These are phyloP conservation scores for Sinocyclocheilus maitianheensis DNA, from an alignment of 2,113 vertebrate genomes.

Conservation along the genomic window DNA sequence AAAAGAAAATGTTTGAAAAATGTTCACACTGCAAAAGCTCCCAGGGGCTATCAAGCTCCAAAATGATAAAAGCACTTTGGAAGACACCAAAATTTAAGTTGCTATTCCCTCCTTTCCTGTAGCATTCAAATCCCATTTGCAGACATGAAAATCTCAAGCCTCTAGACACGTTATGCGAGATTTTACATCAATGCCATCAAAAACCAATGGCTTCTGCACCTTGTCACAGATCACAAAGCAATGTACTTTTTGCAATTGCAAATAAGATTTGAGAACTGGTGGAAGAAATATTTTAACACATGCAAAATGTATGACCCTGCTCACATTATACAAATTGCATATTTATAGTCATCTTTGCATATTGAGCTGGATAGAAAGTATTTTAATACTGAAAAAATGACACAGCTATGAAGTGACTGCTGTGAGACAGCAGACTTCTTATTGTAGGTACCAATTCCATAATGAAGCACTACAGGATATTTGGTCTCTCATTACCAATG, in stretches of 20 bases:
- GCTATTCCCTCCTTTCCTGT: background rate
- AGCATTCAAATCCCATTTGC: no score
- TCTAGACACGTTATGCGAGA: background rate
- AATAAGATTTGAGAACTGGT: background rate
- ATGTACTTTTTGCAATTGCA: background rate
- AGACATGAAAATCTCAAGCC: background rate
- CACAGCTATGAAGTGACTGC: background rate
- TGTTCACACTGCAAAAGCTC: background rate
- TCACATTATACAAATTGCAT: background rate
- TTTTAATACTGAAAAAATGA: background rate
- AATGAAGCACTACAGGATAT: slow-evolving; percentile 3
- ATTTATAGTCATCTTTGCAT: background rate
- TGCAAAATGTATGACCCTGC: background rate
- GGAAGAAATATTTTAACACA: background rate
- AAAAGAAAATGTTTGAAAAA: background rate
- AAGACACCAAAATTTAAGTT: background rate
- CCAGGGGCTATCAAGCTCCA: background rate
- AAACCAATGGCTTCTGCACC: background rate
- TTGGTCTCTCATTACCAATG: background rate
- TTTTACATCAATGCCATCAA: background rate
- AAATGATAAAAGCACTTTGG: background rate
- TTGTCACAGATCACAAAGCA: background rate
- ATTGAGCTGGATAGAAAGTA: background rate
- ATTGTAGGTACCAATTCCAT: background rate
- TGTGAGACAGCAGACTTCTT: background rate